Percentiles rank a stretch among this genome's conserved stretches.
Conservation (phyloP, 2,113 vertebrate species). For the Baryphthengus martii region DNA sequence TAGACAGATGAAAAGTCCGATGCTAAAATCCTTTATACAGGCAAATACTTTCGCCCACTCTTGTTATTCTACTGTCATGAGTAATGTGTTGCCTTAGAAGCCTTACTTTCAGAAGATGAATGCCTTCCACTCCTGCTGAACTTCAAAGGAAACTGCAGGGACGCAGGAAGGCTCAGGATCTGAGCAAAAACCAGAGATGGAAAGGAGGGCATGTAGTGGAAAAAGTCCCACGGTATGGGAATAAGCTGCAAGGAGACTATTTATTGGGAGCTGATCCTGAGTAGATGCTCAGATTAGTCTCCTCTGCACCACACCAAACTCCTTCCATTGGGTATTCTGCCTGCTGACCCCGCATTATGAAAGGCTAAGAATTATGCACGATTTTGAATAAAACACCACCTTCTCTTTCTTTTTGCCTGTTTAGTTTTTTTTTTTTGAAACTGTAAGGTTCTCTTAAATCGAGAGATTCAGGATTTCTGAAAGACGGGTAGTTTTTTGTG, state of each 20-base stretch:
- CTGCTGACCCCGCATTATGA: background rate
- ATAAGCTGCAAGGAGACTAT: background rate
- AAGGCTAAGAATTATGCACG: fast-evolving
- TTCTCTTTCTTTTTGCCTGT: too few species aligned
- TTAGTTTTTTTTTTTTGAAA: background rate
- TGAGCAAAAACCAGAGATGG: fast-evolving
- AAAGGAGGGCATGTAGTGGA: background rate
- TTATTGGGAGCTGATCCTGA: background rate
- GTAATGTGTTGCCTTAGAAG: background rate
- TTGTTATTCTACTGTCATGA: background rate
- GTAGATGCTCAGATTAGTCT: fast-evolving
- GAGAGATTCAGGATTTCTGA: background rate
- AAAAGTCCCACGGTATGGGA: background rate
- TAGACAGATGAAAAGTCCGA: background rate
- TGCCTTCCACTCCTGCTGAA: background rate
- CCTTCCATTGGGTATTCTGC: fast-evolving
- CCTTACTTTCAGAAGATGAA: background rate
- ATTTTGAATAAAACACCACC: background rate
- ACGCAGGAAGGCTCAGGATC: background rate
- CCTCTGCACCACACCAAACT: background rate
- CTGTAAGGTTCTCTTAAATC: fast-evolving
- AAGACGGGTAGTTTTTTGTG: background rate
- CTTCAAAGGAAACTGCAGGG: background rate
- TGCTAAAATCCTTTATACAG: background rate
- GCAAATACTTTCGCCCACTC: background rate